Percentiles rank a stretch among this genome's conserved stretches.
Conservation (phyloP, 37 sponge, comb jelly and placozoan species). For the Eunapius fragilis region DNA sequence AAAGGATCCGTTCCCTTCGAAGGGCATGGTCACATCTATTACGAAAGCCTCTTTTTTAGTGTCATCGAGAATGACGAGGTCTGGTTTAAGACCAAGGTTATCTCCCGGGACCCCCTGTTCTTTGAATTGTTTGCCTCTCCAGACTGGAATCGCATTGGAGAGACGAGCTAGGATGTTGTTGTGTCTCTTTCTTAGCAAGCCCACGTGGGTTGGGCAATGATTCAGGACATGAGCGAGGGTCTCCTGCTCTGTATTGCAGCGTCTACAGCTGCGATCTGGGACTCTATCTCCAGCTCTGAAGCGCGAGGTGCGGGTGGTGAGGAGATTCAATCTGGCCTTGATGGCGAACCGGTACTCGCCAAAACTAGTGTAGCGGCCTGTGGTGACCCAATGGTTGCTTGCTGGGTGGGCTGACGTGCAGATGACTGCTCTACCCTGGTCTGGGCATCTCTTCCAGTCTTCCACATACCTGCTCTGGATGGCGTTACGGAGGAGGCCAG, state of each 20-base stretch:
- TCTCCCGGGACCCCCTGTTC: conserved; percentile 18
- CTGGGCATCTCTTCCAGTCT: conserved; percentile 5
- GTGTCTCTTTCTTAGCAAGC: conserved; percentile 17
- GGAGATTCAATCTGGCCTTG: conserved; percentile 42
- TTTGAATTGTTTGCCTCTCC: neutral
- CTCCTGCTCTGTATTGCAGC: conserved; percentile 8
- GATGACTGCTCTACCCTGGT: conserved; percentile 44
- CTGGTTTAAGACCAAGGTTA: conserved; percentile 2
- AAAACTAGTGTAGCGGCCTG: conserved; percentile 30
- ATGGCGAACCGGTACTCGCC: conserved; percentile 35
- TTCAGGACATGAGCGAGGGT: conserved; percentile 34
- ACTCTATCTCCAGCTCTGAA: conserved; percentile 7
- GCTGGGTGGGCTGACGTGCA: conserved; percentile 9
- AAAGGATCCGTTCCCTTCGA: conserved; percentile 8
- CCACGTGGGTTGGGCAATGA: conserved; percentile 4
- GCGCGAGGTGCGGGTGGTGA: conserved; percentile 24
- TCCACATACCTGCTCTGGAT: neutral
- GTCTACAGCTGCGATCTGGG: neutral
- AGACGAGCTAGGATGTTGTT: conserved; percentile 15
- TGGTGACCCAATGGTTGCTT: conserved; percentile 42
- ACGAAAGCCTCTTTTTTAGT: conserved; percentile 5
- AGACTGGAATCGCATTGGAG: neutral
- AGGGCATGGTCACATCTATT: conserved; percentile 36
- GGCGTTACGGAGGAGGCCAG: neutral
- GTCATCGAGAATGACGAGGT: conserved; percentile 15